Conservation (phyloP, 2,797 vertebrate species). For the Lepilemur ruficaudatus region DNA sequence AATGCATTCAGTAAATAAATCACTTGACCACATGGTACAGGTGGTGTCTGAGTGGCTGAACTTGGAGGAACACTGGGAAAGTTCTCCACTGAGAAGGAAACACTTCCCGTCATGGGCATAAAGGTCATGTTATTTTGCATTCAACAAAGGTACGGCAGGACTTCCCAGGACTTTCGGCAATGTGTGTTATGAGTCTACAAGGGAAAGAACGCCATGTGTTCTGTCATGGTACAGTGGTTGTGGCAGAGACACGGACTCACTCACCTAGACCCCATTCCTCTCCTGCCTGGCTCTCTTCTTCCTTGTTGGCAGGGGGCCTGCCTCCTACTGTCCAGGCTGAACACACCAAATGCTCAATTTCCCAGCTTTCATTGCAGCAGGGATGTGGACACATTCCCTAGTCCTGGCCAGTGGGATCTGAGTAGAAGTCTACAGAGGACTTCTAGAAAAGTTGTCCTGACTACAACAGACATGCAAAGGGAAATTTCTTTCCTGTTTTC, state of each 20-base stretch:
- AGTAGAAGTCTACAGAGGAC: background rate
- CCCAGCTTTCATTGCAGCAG: background rate
- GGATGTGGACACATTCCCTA: background rate
- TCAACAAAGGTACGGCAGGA: background rate
- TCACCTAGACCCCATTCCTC: background rate
- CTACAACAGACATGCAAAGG: background rate
- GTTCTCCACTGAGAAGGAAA: background rate
- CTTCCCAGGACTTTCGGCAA: background rate
- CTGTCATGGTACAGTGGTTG: background rate
- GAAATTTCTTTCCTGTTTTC: slow-evolving; percentile 8
- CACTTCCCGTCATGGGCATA: background rate
- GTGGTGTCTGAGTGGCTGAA: background rate
- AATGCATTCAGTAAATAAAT: background rate
- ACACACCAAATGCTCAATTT: background rate
- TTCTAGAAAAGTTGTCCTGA: background rate
- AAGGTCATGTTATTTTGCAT: background rate
- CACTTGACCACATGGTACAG: background rate
- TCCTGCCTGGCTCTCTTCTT: background rate
- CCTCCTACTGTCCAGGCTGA: background rate
- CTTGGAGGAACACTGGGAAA: background rate
- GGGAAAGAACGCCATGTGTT: background rate
- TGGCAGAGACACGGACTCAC: background rate
- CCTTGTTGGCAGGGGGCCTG: background rate
- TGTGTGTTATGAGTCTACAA: background rate
- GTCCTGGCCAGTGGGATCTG: background rate